A percentile compares a stretch with the other conserved stretches of the same genome.
Conservation (phyloP, 2,797 vertebrate species). For the Chelon auratus region DNA sequence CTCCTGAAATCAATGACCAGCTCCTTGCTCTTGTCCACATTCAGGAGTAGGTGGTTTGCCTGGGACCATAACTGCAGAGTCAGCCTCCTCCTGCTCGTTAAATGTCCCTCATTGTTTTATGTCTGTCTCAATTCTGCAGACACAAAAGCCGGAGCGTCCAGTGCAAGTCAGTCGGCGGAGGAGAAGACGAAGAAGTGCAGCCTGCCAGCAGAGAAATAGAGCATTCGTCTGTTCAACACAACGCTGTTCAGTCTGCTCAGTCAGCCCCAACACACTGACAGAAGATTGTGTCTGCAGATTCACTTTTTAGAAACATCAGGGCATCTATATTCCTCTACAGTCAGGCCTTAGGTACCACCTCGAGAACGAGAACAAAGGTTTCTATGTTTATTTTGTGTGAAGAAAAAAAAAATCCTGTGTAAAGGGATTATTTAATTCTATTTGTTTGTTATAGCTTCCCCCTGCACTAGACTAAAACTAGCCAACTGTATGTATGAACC, state of each 20-base stretch:
- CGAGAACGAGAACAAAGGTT: constrained; percentile 48
- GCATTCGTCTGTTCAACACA: constrained; percentile 28
- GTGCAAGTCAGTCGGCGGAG: constrained; percentile 55
- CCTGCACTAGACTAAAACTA: constrained; percentile 37
- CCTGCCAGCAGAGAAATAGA: constrained; percentile 72
- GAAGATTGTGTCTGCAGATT: constrained; percentile 71
- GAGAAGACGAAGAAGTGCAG: constrained; percentile 70
- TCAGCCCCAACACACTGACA: constrained; percentile 60
- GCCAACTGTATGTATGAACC: constrained; percentile 19
- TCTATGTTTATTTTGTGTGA: constrained; percentile 56
- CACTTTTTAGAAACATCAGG: constrained; percentile 67
- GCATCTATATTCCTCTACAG: constrained; percentile 58
- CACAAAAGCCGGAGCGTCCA: constrained; percentile 62
- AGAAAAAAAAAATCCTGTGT: constrained; percentile 12
- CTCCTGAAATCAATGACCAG: no score
- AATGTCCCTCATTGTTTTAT: constrained; percentile 23
- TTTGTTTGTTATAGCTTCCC: constrained; percentile 47
- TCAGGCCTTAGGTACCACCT: constrained; percentile 69
- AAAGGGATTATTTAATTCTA: constrained; percentile 38
- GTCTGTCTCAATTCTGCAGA: constrained; percentile 64
- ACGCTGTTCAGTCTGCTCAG: constrained; percentile 60
- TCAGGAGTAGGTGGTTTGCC: neutral
- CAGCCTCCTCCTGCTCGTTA: neutral
- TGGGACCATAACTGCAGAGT: neutral
- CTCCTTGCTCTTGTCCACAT: no score